Evolutionary conservation across 2,888 invertebrate genomes (phyloP), one percentile per base, ranked within the genome.

Genomic region (Leptothorax acervorum): DNA sequence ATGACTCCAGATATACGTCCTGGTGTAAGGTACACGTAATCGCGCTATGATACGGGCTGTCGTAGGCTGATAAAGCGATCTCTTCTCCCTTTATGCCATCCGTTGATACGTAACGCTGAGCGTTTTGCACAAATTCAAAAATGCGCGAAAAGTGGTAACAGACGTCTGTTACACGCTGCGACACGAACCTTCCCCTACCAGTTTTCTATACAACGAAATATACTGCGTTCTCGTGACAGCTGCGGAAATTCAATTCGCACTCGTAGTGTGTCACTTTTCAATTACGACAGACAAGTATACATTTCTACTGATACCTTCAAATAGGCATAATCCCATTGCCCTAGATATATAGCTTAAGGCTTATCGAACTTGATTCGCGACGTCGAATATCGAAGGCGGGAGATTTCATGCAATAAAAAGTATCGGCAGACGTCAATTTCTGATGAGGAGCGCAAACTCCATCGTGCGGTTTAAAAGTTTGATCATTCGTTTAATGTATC

Each of bases 391-490:
- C 45, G 45, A 3, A 53, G 18, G 65, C 4, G 53, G 11, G 15
- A 79, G 28, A 70, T 70, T 18, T 23, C 9, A n/a, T 45, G 60
- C 12, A 60, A 81, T 79, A 71, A 81, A 39, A 55, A 35, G 60
- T 81, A 70, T 60, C 71, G 71, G 60, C 79, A 81, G 71, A 48
- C 48, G 60, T 81, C 71, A 81, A 60, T 81, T 71, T 39, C 70
- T 28, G 23, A 48, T 28, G 35, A 48, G n/a, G 18, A 48, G 45
- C 35, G 11, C 28, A 12, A 70, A 60, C 60, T 71, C 60, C 39
- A 60, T 60, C 71, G 68, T 23, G 48, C 48, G 70, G 31, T 70
- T 45, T 70, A 70, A 79, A 79, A 79, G 57, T 79, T 79, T 79
- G 18, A 79, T 70, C 57, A 60, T 60, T 60, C 71, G 71, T 48